These are phyloP conservation scores for Caerostris darwini DNA, from an alignment of 1,140 invertebrate genomes.

Conservation along the genomic window DNA sequence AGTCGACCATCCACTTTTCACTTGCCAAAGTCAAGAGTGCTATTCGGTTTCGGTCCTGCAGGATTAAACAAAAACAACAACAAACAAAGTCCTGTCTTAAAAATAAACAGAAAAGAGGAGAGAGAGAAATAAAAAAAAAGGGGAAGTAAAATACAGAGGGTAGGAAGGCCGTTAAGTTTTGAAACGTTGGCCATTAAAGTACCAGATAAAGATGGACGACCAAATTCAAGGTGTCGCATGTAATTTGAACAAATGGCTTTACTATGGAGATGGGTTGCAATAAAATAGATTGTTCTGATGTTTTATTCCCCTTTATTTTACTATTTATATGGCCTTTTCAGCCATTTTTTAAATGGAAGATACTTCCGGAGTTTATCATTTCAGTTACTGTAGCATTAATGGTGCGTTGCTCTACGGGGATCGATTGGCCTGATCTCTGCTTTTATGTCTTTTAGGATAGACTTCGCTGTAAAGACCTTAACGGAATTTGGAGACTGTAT, in stretches of 20 bases:
- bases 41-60: slow-evolving; percentile 9
- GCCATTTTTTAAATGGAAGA: slow-evolving; percentile 48
- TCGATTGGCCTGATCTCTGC: neutral
- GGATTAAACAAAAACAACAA: neutral
- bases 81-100: neutral
- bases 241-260: slow-evolving; percentile 69
- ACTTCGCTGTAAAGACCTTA: too few species aligned
- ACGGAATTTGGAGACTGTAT: too few species aligned
- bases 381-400: slow-evolving; percentile 54
- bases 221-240: slow-evolving; percentile 50
- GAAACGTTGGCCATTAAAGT: slow-evolving; percentile 71
- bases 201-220: slow-evolving; percentile 67
- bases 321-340: slow-evolving; percentile 62
- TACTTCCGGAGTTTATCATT: slow-evolving; percentile 71
- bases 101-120: slow-evolving; percentile 1
- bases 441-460: slow-evolving; percentile 2
- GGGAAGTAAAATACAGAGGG: slow-evolving; percentile 15
- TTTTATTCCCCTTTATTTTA: slow-evolving; percentile 72
- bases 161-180: slow-evolving; percentile 66
- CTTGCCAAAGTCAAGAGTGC: neutral
- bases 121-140: neutral
- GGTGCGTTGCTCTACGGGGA: neutral
- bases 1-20: neutral
- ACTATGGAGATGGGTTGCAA: slow-evolving; percentile 72
- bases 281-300: slow-evolving; percentile 73